Percentiles rank a stretch among this genome's conserved stretches.
Conservation (phyloP, 2,888 invertebrate genomes). For the Crematogaster levior region DNA sequence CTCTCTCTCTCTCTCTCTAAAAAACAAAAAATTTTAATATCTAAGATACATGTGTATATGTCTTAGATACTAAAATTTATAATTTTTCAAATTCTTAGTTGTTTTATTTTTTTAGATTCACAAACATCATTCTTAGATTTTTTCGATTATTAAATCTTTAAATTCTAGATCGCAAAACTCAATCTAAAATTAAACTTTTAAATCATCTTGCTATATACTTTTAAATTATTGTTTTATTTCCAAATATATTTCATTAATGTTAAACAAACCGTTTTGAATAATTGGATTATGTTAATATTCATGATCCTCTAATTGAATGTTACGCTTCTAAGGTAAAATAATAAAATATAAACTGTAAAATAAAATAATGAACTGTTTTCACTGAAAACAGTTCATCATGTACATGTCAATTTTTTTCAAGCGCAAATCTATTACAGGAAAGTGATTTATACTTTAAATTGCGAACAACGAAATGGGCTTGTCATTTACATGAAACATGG, state of each 20-base stretch:
- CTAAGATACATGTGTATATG: not conserved
- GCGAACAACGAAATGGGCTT: conserved; percentile 4
- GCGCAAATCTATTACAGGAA: not conserved
- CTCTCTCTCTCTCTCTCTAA: not conserved
- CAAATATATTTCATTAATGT: not conserved
- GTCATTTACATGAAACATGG: conserved; percentile 10
- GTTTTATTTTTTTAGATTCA: not conserved
- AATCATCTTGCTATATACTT: not conserved
- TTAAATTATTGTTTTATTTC: no score
- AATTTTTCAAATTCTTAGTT: not conserved
- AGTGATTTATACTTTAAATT: not conserved
- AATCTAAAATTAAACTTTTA: not conserved
- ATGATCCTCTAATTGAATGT: not conserved
- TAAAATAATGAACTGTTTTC: no score
- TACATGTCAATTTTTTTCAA: not conserved
- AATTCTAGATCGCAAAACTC: conserved; percentile 13
- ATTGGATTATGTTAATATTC: not conserved
- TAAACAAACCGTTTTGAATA: not conserved
- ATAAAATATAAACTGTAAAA: not conserved
- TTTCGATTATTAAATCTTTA: not conserved
- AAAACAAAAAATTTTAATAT: not conserved
- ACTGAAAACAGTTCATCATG: not conserved
- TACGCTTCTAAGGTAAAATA: not conserved
- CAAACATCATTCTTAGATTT: not conserved
- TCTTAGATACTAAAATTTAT: conserved; percentile 6